Base-by-base conservation (phyloP, 2,113 vertebrate genomes). In the Suncus etruscus region DNA sequence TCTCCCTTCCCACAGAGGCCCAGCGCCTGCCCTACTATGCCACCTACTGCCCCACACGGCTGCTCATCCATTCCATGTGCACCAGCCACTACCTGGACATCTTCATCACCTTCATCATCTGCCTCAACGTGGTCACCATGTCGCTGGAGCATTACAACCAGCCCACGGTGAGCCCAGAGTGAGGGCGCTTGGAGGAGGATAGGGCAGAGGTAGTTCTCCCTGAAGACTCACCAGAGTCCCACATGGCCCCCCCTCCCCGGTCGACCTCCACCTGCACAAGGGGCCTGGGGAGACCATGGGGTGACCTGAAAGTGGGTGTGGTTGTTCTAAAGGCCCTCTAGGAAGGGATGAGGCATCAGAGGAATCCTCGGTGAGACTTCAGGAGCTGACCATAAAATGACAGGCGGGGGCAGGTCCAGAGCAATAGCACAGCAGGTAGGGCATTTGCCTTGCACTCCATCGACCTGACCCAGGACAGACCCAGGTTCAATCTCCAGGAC, bases 61-160 rank as follows among this genome's bases (percentile, higher is more conserved):
- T 99, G 95, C 98, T 99, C 97, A 99, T 99, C 97, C 99, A 99
- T 97, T 98, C 98, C 32, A 98, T 99, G 97, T 99, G 99, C 97
- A 99, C 99, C 93, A 99, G 99, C 97, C 99, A 99, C 98, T 99
- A 99, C 96, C 97, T 99, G 98, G 99, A 99, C 97, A 99, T 99
- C 97, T 99, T 99, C 97, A 99, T 99, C 98, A 99, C 99, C 97
- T 99, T 99, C 97, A 99, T 99, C 98, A 99, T 99, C 98, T 99
- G 99, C 96, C 98, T 99, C 98, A 99, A 99, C 0, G 99, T 99
- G 94, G 98, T 99, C 97, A 99, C 99, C 93, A 99, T 99, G 99
- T 99, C 99, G 87, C 97, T 99, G 97, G 99, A 99, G 97, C 99
- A 99, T 98, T 99, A 99, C 98, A 98, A 98, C 95, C 99, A 99